Evolutionary conservation across 2,113 vertebrate species (phyloP), one percentile per base, ranked within the genome.

Genomic region (Synchiropus splendidus): DNA sequence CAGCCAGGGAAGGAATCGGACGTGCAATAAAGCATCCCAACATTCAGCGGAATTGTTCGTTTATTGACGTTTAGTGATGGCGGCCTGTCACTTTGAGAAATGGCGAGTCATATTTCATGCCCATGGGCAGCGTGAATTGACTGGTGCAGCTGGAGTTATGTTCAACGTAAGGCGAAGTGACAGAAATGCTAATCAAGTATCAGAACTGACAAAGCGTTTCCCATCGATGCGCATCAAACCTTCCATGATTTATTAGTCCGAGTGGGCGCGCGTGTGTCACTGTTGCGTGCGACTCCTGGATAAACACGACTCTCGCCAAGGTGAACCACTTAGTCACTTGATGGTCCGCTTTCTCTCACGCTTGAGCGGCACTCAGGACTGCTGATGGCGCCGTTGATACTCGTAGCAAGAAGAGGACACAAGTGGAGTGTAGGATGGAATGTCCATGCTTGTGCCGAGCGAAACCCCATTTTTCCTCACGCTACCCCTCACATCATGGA

Each of bases 131-230:
- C 39, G 58, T 11, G 67, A 69, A 80, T 72, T 59, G 74, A 79
- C 75, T 50, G 38, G 60, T 79, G 45, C 78, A 77, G 81, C 81
- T 75, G 80, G 74, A 83, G 80, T 79, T 75, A 77, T 82, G 83
- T 78, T 78, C 75, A 80, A 69, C 65, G 62, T 83, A 83, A 87
- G 71, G 78, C 49, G 39, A 82, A 84, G 69, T 67, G 51, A 72
- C 17, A 63, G 77, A 81, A 74, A 70, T 56, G 61, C 71, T 64
- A 81, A 82, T 78, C 77, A 75, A 72, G 75, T 59, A 58, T 54
- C 35, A 72, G 62, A 78, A 80, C 54, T 64, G 77, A 72, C 79
- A 55, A 64, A 12, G 21, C 11, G 5, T 58, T n/a, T 60, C 41
- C 52, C 33, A 55, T 78, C 68, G 58, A 73, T 17, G 36, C 63